These are phyloP conservation scores for Oreochromis tanganicae DNA, from an alignment of 2,113 vertebrate species.

Conservation along the genomic window DNA sequence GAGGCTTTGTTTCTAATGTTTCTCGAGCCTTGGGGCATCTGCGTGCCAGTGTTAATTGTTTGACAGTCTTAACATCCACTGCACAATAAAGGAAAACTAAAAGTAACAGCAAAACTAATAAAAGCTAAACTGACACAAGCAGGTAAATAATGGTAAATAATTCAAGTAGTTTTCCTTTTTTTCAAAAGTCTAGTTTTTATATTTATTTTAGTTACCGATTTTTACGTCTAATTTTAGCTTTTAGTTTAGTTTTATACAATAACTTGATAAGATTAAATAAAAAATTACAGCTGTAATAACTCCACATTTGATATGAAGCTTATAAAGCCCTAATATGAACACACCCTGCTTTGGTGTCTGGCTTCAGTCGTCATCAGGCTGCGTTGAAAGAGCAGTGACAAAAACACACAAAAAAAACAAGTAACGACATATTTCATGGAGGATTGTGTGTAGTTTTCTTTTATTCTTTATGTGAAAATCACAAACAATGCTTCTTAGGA, in stretches of 20 bases:
- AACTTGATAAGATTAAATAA: neutral
- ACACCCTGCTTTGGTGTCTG: neutral
- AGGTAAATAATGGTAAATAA: neutral
- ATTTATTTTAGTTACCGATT: neutral
- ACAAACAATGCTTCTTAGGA: neutral
- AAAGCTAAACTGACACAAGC: neutral
- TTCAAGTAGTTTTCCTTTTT: neutral
- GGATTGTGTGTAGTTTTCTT: neutral
- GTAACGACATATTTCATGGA: neutral
- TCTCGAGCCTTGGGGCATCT: accelerated
- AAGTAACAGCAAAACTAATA: neutral
- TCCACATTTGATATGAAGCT: neutral
- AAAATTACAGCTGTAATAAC: neutral
- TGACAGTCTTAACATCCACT: neutral
- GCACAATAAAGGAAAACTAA: neutral
- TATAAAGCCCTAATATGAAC: neutral
- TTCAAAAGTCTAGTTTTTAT: neutral
- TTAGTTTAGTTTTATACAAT: neutral
- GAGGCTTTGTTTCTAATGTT: neutral
- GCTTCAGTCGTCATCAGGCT: neutral
- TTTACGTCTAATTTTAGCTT: neutral
- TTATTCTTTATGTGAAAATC: neutral
- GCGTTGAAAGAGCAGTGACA: neutral
- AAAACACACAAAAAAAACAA: neutral
- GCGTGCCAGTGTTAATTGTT: neutral